Conservation (phyloP, 2,888 invertebrate genomes). For the Dorcus hopei region DNA sequence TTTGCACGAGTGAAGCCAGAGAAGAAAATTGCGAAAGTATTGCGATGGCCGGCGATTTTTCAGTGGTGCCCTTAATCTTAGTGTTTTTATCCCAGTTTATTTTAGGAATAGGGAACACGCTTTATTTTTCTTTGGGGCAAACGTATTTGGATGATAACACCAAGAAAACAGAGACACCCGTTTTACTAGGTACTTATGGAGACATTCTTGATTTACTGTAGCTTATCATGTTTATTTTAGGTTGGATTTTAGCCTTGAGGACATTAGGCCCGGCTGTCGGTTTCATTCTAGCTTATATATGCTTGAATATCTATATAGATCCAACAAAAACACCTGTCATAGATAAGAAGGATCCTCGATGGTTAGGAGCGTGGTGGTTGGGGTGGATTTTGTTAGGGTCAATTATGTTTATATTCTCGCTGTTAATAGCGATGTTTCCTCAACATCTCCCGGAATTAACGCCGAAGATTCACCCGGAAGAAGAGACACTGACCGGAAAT, state of each 20-base stretch:
- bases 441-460: slow-evolving; percentile 30
- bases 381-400: slow-evolving; percentile 57
- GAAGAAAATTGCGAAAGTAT: slow-evolving; percentile 47
- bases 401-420: slow-evolving; percentile 58
- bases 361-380: slow-evolving; percentile 78
- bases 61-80: slow-evolving; percentile 50
- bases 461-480: slow-evolving; percentile 7
- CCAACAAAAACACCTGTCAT: slow-evolving; percentile 60
- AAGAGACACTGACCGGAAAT: slow-evolving; percentile 12
- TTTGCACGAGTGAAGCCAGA: slow-evolving; percentile 33
- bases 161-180: slow-evolving; percentile 61
- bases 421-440: slow-evolving; percentile 66
- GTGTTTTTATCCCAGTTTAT: slow-evolving; percentile 68
- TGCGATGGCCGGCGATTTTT: slow-evolving; percentile 21
- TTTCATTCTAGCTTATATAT: slow-evolving; percentile 53
- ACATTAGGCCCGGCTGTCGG: slow-evolving; percentile 60
- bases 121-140: slow-evolving; percentile 65
- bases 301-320: slow-evolving; percentile 59
- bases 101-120: slow-evolving; percentile 63
- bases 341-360: slow-evolving; percentile 60
- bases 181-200: slow-evolving; percentile 53
- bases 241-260: slow-evolving; percentile 51
- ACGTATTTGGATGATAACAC: slow-evolving; percentile 69
- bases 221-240: slow-evolving; percentile 35
- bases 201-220: neutral